Percentiles rank a stretch among this genome's conserved stretches.
Conservation (phyloP, 2,888 invertebrate species). For the Melanotus villosus region DNA sequence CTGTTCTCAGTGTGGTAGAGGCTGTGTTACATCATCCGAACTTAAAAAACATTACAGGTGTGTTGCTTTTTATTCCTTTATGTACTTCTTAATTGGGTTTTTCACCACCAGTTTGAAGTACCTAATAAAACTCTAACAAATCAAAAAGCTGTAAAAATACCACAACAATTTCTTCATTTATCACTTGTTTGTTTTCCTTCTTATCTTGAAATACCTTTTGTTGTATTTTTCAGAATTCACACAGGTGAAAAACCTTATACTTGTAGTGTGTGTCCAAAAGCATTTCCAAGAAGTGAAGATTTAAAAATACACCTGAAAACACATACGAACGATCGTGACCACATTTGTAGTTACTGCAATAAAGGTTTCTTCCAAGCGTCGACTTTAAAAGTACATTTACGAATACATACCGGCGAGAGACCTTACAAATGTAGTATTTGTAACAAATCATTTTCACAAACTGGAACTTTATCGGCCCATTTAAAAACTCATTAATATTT, state of each 20-base stretch:
- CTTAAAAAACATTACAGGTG: conserved; percentile 65
- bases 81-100: conserved; percentile 16
- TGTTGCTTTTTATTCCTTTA: too few species aligned
- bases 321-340: conserved; percentile 57
- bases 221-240: conserved; percentile 64
- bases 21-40: conserved; percentile 66
- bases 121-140: too few species aligned
- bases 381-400: conserved; percentile 68
- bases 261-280: conserved; percentile 63
- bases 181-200: too few species aligned
- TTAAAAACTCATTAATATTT: conserved; percentile 44
- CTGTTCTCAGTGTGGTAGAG: conserved; percentile 59
- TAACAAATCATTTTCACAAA: conserved; percentile 47
- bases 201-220: too few species aligned
- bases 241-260: conserved; percentile 68
- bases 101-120: too few species aligned
- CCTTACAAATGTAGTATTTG: conserved; percentile 53
- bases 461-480: conserved; percentile 47
- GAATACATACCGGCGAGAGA: conserved; percentile 67
- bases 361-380: conserved; percentile 70
- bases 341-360: conserved; percentile 62
- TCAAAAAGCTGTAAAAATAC: too few species aligned
- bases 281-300: conserved; percentile 64
- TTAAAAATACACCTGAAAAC: conserved; percentile 64
- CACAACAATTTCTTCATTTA: too few species aligned